phyloP scores from a whole-genome alignment of 2,113 vertebrate species.

The Eurypyga helias region DNA sequence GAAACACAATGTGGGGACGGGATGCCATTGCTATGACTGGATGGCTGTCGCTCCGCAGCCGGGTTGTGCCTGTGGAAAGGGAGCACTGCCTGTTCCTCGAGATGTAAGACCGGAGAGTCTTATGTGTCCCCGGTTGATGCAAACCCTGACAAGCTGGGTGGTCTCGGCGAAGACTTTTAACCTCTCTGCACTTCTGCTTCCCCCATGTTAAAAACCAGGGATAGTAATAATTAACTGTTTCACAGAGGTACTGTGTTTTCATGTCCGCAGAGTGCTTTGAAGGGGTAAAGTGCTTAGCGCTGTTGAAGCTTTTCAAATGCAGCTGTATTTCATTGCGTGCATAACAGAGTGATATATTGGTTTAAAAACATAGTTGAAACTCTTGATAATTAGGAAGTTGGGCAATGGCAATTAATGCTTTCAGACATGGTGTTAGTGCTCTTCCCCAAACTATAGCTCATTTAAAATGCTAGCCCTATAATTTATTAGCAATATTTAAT shows the following conservation, averaged over 20 bases:
- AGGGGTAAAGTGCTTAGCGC: not conserved
- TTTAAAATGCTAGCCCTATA: conserved; percentile 80
- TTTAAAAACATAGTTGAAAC: conserved; percentile 61
- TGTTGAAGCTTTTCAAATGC: conserved; percentile 31
- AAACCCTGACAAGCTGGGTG: conserved; percentile 22
- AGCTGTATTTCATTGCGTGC: not conserved
- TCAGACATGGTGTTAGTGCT: conserved; percentile 66
- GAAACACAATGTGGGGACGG: rapidly evolving
- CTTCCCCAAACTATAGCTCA: conserved; percentile 73
- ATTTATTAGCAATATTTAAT: conserved; percentile 86
- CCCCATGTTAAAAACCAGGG: not conserved
- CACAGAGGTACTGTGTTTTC: not conserved
- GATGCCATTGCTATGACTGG: not conserved
- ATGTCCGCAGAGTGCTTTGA: not conserved
- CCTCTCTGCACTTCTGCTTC: conserved; percentile 6
- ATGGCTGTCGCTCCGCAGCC: not conserved
- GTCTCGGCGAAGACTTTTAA: conserved; percentile 24
- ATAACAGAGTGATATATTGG: not conserved
- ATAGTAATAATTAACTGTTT: conserved; percentile 29
- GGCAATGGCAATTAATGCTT: conserved; percentile 74
- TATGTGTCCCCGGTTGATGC: not conserved
- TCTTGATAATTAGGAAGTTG: conserved; percentile 73
- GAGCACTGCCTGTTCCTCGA: not conserved
- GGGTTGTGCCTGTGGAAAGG: not conserved
- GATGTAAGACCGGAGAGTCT: not conserved